These are phyloP conservation scores for Oceanodroma leucorhoa DNA, from an alignment of 2,797 vertebrate genomes.

Conservation along the genomic window DNA sequence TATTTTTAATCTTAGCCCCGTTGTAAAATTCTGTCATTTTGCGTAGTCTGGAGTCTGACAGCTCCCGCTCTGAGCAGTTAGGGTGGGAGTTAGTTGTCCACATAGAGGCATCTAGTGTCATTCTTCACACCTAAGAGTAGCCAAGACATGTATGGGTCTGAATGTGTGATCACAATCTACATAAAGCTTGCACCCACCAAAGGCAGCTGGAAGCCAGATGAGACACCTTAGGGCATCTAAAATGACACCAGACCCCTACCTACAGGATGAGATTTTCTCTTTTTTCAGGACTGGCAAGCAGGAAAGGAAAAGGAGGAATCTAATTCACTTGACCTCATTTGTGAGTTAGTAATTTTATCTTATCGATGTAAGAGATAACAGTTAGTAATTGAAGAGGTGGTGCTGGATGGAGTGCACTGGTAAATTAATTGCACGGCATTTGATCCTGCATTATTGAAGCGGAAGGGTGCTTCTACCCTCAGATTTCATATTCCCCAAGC, in stretches of 20 bases:
- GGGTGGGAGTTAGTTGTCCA: neutral
- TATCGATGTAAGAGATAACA: neutral
- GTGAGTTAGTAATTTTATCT: neutral
- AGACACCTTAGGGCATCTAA: neutral
- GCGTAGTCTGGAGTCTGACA: neutral
- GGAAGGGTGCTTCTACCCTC: neutral
- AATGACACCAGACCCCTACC: neutral
- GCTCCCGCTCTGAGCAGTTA: neutral
- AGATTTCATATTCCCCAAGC: neutral
- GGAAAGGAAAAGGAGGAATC: neutral
- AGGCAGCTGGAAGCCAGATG: neutral
- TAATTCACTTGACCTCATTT: neutral
- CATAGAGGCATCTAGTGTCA: neutral
- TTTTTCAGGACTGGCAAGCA: neutral
- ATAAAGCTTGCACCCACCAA: neutral
- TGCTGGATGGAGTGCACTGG: neutral
- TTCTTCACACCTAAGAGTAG: neutral
- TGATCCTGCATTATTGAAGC: neutral
- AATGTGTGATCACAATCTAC: neutral
- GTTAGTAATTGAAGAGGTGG: neutral
- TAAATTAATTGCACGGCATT: neutral
- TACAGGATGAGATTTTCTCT: neutral
- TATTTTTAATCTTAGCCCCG: neutral
- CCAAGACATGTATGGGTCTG: neutral
- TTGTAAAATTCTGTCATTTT: neutral